Conservation (phyloP, 2,797 vertebrate species). For the Brachymystax lenok region DNA sequence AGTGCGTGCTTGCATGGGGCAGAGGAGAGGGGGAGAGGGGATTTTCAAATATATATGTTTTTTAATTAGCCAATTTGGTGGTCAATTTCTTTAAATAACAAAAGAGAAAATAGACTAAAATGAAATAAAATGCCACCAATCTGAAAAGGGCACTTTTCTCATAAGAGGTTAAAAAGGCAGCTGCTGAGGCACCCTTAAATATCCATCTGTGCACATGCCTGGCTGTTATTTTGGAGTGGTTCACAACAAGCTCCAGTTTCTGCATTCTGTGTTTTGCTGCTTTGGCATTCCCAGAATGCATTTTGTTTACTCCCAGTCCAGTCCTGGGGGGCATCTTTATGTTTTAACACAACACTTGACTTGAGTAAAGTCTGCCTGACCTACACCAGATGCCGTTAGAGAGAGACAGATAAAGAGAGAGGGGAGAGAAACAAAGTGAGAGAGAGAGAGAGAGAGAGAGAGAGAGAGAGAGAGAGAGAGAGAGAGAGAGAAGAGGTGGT, state of each 20-base stretch:
- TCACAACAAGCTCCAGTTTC: neutral
- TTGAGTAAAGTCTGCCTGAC: constrained; percentile 18
- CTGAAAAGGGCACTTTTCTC: too few relatives aligned
- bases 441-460: too few relatives aligned
- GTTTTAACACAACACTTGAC: constrained; percentile 33
- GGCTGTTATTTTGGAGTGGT: neutral
- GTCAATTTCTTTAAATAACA: too few relatives aligned
- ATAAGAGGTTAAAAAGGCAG: too few relatives aligned
- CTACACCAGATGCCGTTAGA: constrained; percentile 20
- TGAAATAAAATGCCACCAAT: too few relatives aligned
- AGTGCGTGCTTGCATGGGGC: too few relatives aligned
- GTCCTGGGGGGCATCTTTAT: constrained; percentile 14
- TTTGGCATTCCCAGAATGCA: neutral
- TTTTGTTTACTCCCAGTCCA: constrained; percentile 1
- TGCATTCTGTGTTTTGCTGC: neutral
- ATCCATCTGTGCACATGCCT: neutral
- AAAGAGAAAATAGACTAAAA: too few relatives aligned
- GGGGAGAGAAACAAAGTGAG: neutral
- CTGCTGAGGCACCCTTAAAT: too few relatives aligned
- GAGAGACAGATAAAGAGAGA: constrained; percentile 11
- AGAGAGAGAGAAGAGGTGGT: neutral
- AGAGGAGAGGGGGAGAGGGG: too few relatives aligned
- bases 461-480: too few relatives aligned
- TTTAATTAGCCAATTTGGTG: too few relatives aligned
- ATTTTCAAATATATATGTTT: too few relatives aligned